Conservation (phyloP, 2,113 vertebrate species). For the Lagenorhynchus albirostris region DNA sequence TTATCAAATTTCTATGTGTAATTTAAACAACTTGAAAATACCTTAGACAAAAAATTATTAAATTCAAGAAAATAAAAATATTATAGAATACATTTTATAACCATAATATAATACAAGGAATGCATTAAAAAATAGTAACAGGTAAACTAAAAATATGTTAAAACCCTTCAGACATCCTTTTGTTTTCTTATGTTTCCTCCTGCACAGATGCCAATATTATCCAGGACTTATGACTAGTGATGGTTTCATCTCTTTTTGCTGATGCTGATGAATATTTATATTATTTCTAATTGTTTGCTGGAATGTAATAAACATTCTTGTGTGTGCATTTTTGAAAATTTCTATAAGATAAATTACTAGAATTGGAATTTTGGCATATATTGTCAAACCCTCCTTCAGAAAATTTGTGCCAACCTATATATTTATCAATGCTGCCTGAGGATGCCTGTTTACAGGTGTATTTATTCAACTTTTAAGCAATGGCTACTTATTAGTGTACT, state of each 20-base stretch:
- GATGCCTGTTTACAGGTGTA: not conserved
- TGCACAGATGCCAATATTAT: not conserved
- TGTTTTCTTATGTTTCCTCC: not conserved
- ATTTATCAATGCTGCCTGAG: not conserved
- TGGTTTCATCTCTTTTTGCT: not conserved
- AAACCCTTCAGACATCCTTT: not conserved
- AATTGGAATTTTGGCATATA: not conserved
- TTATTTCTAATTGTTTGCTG: not conserved
- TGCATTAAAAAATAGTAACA: not conserved
- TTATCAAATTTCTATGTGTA: not conserved
- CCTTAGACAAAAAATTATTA: not conserved
- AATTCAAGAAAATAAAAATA: not conserved
- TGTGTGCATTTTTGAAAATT: not conserved
- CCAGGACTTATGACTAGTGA: not conserved
- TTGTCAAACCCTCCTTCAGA: not conserved
- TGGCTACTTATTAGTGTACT: not conserved
- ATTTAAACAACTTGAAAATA: not conserved
- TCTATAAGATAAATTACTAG: not conserved
- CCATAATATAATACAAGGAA: not conserved
- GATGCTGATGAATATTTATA: not conserved
- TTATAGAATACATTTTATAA: not conserved
- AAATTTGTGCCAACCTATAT: not conserved
- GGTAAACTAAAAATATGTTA: not conserved
- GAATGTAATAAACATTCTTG: not conserved
- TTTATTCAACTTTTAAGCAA: not conserved